Evolutionary conservation across 2,797 vertebrate species (phyloP), one percentile per base, ranked within the genome.

Genomic region (Botia almorhae): DNA sequence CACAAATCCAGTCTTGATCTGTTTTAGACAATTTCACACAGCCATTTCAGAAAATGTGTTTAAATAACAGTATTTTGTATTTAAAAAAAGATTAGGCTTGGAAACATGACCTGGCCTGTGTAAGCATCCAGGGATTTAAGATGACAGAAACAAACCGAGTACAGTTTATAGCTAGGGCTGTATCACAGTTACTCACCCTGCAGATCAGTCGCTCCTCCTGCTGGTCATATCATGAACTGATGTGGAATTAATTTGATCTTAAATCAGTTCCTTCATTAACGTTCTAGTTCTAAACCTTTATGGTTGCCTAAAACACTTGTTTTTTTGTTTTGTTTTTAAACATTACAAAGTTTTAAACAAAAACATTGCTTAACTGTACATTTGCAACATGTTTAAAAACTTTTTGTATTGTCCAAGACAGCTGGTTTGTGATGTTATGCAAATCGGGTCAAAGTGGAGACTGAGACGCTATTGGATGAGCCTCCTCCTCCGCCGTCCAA

Each of bases 151-250:
- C 1, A 8, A 11, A 46, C 39, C 7, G 5, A 36, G 33, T 48
- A 36, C n/a, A n/a, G n/a, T n/a, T n/a, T 55, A 12, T 23, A 50
- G 58, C 6, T 19, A 19, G n/a, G 12, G 16, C 6, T 33, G 1
- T 14, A 11, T 21, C 12, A 48, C 36, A 36, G 12, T 29, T 17
- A 48, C 39, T 21, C 14, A 51, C 10, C 23, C 14, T n/a, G 13
- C 48, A 23, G 67, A 46, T 68, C 63, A 50, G 65, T 61, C 26
- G 43, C 81, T 65, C 85, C 85, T 78, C 53, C 85, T 87, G 77
- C 73, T 87, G 85, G 83, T 63, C 14, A 13, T 61, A 17, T 53
- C 14, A 46, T 71, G 61, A 67, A 23, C 12, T 55, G 6, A 39
- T 16, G 3, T 36, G 17, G 6, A 26, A 17, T 60, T 51, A 43